Conservation (phyloP, 2,797 vertebrate species). For the Odontamblyopus lacepedii region DNA sequence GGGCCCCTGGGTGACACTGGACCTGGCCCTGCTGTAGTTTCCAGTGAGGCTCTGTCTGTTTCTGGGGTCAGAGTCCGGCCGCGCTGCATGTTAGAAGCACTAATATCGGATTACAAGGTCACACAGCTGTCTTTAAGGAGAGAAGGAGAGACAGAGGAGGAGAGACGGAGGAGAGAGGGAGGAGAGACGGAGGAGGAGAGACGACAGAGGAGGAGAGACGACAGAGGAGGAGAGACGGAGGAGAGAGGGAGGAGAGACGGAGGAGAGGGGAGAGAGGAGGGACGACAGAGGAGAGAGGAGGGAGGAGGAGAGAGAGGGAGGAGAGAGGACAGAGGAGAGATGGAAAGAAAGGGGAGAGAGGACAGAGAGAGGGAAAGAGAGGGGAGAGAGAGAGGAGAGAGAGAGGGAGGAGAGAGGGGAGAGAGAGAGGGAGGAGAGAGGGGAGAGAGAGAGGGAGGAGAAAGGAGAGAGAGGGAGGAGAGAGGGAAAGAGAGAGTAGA, state of each 20-base stretch:
- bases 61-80: conserved; percentile 42
- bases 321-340: too few relatives aligned
- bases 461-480: too few relatives aligned
- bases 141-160: background rate
- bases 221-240: background rate
- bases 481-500: too few relatives aligned
- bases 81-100: conserved; percentile 51
- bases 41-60: conserved; percentile 41
- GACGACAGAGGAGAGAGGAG: background rate
- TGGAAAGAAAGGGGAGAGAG: too few relatives aligned
- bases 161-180: background rate
- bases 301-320: too few relatives aligned
- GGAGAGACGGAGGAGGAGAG: background rate
- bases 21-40: conserved; percentile 58
- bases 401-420: too few relatives aligned
- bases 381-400: too few relatives aligned
- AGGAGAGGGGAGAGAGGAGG: background rate
- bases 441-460: too few relatives aligned
- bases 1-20: conserved; percentile 57
- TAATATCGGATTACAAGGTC: conserved; percentile 56
- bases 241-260: background rate
- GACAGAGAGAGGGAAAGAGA: too few relatives aligned
- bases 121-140: conserved; percentile 53
- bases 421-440: too few relatives aligned
- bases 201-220: background rate